These are phyloP conservation scores for Ophion obscuratus DNA, from an alignment of 2,888 invertebrate genomes.

Conservation along the genomic window DNA sequence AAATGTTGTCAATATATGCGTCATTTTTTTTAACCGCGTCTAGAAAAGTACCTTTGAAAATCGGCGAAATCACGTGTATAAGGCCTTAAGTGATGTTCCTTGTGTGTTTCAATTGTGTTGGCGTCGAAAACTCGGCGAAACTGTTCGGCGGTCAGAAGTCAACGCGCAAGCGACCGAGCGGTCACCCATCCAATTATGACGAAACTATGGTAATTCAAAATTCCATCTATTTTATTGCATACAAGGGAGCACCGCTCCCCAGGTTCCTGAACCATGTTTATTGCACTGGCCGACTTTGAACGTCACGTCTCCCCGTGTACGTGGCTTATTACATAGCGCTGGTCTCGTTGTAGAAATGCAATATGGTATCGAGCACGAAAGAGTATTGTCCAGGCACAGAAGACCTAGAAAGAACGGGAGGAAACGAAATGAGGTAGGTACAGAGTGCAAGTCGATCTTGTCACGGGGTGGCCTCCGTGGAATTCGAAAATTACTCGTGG, in stretches of 20 bases:
- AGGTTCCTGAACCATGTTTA: constrained; percentile 43
- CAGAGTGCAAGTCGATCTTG: not conserved
- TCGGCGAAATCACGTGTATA: no score
- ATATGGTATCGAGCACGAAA: not conserved
- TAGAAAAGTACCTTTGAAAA: no score
- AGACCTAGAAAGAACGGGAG: not conserved
- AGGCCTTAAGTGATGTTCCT: no score
- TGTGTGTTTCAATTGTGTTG: not conserved
- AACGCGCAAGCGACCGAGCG: not conserved
- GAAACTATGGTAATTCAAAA: constrained; percentile 20
- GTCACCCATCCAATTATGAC: not conserved
- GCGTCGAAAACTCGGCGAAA: not conserved
- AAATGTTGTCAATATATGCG: no score
- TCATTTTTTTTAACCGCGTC: no score
- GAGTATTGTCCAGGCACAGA: not conserved
- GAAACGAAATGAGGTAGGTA: not conserved
- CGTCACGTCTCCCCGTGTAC: not conserved
- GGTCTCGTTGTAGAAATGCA: not conserved
- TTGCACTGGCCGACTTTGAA: constrained; percentile 19
- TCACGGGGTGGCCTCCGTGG: not conserved
- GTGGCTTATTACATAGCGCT: not conserved
- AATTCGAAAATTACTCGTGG: constrained; percentile 11
- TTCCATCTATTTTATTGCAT: constrained; percentile 41
- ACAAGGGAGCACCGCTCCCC: not conserved
- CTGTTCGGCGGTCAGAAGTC: not conserved